Base-by-base conservation (phyloP, 1,140 invertebrate genomes). In the Chelonus insularis region DNA sequence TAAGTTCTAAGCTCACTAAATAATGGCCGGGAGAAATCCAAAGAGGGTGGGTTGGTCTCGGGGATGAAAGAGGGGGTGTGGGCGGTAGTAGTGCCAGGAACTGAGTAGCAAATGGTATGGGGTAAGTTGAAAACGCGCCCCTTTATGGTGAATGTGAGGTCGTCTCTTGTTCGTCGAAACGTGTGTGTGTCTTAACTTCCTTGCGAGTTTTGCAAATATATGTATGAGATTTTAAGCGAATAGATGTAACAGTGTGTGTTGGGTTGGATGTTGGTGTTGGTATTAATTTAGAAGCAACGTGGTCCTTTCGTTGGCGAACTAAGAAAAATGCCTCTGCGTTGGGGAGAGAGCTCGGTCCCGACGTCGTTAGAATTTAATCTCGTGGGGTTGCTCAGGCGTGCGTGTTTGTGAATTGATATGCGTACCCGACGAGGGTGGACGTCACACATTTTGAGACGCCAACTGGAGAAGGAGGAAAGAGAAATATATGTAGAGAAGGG, bases 1-100 rank as follows among this genome's bases (percentile, higher is more conserved):
- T 69, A 68, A 72, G 72, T 78, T 77, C 75, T 78, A 78, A 78
- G 74, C 76, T 69, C 68, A 69, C 74, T 77, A 78, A 78, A 78
- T 78, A 77, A 78, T 77, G 76, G 73, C 72, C 68, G 76, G 67
- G 75, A 72, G 74, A 77, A 76, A 71, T 77, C 72, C 70, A 67
- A 69, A 52, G 29, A 56, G 61, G 61, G 54, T 57, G 43, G 57
- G 62, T 57, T 21, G 52, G 39, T 14, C 63, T 63, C 32, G 45
- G 36, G 48, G 32, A 51, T 39, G 50, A 61, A 32, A 51, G 59
- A 48, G 43, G 7, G 34, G 25, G 29, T 50, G 50, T 52, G 52
- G 63, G 45, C 16, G 52, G 39, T 36, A 45, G 48, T 52, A 16
- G 54, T 23, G 54, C 16, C 21, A 47, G 34, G 57, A 66, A 57